Evolutionary conservation across 1,140 invertebrate species (phyloP).

Genomic region (Heliothis virescens): DNA sequence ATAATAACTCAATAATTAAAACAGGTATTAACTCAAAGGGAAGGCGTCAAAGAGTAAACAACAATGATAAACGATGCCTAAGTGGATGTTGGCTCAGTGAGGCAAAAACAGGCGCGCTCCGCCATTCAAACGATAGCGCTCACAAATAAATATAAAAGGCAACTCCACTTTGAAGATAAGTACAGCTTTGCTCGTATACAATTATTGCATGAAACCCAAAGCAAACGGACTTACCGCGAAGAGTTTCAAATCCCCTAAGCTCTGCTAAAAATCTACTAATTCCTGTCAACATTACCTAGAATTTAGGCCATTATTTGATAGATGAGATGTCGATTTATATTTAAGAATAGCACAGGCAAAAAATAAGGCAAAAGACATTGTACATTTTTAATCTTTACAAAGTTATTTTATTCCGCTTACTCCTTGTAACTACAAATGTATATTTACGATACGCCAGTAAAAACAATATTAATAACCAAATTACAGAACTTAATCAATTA

Average conservation of each 20-base stretch:
- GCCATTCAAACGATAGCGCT: slow-evolving; percentile 35
- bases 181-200: slow-evolving; percentile 26
- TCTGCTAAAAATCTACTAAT: neutral
- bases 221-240: slow-evolving; percentile 6
- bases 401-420: neutral
- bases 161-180: slow-evolving; percentile 35
- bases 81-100: slow-evolving; percentile 35
- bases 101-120: slow-evolving; percentile 30
- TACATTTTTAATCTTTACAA: neutral
- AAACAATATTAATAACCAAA: slow-evolving; percentile 47
- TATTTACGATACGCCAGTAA: slow-evolving; percentile 39
- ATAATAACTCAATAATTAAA: slow-evolving; percentile 24
- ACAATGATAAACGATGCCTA: slow-evolving; percentile 40
- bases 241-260: slow-evolving; percentile 5
- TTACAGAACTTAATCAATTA: slow-evolving; percentile 49
- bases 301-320: no score
- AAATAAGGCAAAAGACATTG: no score
- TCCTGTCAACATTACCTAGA: neutral
- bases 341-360: neutral
- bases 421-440: slow-evolving; percentile 1
- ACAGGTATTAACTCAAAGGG: slow-evolving; percentile 33
- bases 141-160: slow-evolving; percentile 35
- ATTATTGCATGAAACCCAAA: slow-evolving; percentile 24
- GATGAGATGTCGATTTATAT: neutral
- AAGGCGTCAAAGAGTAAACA: slow-evolving; percentile 37